Evolutionary conservation across 2,797 vertebrate species (phyloP).

Genomic region (Liasis olivaceus): DNA sequence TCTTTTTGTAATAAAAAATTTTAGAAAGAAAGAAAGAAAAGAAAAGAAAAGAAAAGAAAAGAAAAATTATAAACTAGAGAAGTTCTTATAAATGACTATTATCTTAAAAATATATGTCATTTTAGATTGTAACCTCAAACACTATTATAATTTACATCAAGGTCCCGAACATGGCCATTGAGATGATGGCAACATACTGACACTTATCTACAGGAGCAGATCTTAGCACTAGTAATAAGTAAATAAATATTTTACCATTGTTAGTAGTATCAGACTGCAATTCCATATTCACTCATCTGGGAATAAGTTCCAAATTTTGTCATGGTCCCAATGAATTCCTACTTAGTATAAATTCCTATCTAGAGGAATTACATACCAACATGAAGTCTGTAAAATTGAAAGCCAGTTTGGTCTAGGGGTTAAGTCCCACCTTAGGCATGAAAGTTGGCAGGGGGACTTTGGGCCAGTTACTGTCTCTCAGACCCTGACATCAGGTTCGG

Average conservation of each 20-base stretch:
- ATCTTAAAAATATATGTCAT: neutral
- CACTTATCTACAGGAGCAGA: neutral
- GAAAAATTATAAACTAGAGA: neutral
- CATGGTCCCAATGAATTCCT: neutral
- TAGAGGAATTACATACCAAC: neutral
- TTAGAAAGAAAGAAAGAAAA: neutral
- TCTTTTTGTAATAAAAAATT: no score
- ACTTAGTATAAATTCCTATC: neutral
- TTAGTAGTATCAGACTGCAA: neutral
- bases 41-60: neutral
- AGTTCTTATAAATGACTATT: neutral
- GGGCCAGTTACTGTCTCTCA: no score
- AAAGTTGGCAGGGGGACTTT: no score
- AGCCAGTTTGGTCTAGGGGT: no score
- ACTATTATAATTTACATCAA: neutral
- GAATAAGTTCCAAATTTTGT: neutral
- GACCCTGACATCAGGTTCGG: no score
- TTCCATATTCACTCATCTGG: neutral
- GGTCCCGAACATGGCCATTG: neutral
- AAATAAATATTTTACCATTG: neutral
- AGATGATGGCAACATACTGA: neutral
- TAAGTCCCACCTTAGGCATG: no score
- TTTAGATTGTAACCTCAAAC: neutral
- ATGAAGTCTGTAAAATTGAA: neutral
- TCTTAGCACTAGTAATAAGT: neutral